Base-by-base conservation (phyloP, 2,113 vertebrate species). In the Mirounga angustirostris region DNA sequence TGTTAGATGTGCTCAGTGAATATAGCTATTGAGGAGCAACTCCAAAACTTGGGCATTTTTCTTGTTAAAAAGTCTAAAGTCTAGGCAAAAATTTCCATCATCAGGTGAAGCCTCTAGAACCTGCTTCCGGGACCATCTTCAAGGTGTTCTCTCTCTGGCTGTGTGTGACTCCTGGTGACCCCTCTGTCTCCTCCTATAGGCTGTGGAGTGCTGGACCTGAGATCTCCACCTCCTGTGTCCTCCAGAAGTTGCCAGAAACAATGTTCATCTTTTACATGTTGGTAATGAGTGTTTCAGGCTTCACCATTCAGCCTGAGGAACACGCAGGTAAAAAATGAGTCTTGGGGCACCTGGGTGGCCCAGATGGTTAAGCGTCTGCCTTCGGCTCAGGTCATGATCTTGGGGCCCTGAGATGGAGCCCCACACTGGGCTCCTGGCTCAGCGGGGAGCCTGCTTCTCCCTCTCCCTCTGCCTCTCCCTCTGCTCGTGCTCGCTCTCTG, bases 251-350 rank as follows among this genome's bases (percentile, higher is more conserved):
- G 79, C 0, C 0, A 2, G 50, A 33, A 52, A 36, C 96, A 24
- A 92, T 98, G 93, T 91, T 98, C 54, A 19, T 98, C 94, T 81
- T 98, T 78, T 73, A 61, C 82, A n/a, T 0, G 0, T 97, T 80
- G 86, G 54, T 90, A 15, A 22, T 22, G 16, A 78, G 97, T 1
- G 26, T 83, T 7, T 98, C 98, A 5, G 67, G 98, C 73, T 98
- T 98, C 88, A 71, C 96, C 81, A 67, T 98, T 50, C 97, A 95
- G 10, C 82, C 91, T 43, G 9, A 92, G 80, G 89, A 97, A 79
- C 98, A 4, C 90, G 89, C 59, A 95, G 98, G 99, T 99, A 97
- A 98, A 94, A 33, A 50, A 4, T 3, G 58, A 7, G 5, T 0
- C 3, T 61, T 22, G 7, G 46, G 46, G 46, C 1, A 1, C 46